Conservation (phyloP, 2,888 invertebrate species). For the Tyria jacobaeae region DNA sequence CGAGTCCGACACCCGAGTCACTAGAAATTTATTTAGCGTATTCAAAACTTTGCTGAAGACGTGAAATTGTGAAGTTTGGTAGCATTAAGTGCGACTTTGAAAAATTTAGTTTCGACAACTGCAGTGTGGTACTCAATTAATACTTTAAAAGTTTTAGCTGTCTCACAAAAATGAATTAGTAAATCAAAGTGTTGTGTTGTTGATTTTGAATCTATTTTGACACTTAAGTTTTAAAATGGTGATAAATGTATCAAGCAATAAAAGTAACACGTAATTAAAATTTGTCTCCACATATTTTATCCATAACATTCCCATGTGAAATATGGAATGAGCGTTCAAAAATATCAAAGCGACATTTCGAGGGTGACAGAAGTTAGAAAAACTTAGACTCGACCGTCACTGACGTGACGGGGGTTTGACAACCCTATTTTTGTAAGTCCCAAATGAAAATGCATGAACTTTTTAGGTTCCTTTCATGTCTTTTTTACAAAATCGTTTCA, state of each 20-base stretch:
- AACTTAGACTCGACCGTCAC: slow-evolving; percentile 48
- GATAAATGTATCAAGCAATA: slow-evolving; percentile 25
- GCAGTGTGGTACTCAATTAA: slow-evolving; percentile 33
- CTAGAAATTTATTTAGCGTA: slow-evolving; percentile 46
- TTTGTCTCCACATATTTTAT: slow-evolving; percentile 42
- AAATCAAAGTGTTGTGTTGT: background rate
- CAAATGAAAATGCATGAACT: slow-evolving; percentile 43
- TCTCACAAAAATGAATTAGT: background rate
- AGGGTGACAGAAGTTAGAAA: slow-evolving; percentile 57
- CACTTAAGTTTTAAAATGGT: background rate
- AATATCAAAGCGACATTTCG: slow-evolving; percentile 57
- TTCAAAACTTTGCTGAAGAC: slow-evolving; percentile 45
- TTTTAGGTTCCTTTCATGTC: slow-evolving; percentile 24
- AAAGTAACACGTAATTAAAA: slow-evolving; percentile 36
- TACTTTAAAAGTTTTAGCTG: slow-evolving; percentile 22
- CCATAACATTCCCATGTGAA: slow-evolving; percentile 56
- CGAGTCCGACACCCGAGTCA: slow-evolving; percentile 32
- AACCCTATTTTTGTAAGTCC: slow-evolving; percentile 59
- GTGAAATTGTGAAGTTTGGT: slow-evolving; percentile 50
- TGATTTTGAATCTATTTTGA: background rate
- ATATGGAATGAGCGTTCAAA: slow-evolving; percentile 53
- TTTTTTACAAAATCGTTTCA: slow-evolving; percentile 39
- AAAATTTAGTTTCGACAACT: slow-evolving; percentile 45
- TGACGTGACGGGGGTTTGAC: slow-evolving; percentile 63
- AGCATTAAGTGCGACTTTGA: slow-evolving; percentile 49